phyloP scores from a whole-genome alignment of 2,113 vertebrate species.

The Pseudonaja textilis region DNA sequence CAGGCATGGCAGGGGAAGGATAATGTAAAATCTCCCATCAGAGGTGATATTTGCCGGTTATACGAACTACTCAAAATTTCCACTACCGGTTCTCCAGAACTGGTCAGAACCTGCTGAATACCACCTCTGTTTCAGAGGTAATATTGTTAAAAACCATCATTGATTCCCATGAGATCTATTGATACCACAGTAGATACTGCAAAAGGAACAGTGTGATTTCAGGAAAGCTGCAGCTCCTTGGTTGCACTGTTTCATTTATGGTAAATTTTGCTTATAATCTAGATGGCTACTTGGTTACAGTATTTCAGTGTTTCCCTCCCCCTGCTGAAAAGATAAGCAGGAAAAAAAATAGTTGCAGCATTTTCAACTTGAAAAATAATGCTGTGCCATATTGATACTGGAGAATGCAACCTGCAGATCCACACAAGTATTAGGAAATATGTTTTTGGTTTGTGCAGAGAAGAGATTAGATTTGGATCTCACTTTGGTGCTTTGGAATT shows the following conservation, averaged over 20 bases:
- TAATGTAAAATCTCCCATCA: no score
- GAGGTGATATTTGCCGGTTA: no score
- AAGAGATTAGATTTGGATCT: background rate
- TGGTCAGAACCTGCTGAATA: no score
- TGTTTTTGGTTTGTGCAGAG: background rate
- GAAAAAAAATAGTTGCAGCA: background rate
- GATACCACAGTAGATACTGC: background rate
- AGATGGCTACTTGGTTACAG: background rate
- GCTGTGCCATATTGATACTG: background rate
- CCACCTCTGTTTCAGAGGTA: background rate
- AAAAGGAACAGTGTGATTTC: background rate
- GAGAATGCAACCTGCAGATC: background rate
- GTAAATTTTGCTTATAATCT: background rate
- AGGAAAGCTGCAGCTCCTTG: background rate
- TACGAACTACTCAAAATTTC: no score
- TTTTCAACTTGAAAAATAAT: background rate
- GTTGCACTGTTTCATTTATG: background rate
- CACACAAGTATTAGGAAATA: background rate
- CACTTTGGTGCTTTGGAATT: background rate
- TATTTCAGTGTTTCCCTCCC: background rate
- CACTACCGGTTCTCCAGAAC: no score
- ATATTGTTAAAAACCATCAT: background rate
- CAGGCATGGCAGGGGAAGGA: no score
- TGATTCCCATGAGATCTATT: background rate
- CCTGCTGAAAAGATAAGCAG: background rate